Conservation (phyloP, 2,888 invertebrate genomes). For the Heliconius charithonia region DNA sequence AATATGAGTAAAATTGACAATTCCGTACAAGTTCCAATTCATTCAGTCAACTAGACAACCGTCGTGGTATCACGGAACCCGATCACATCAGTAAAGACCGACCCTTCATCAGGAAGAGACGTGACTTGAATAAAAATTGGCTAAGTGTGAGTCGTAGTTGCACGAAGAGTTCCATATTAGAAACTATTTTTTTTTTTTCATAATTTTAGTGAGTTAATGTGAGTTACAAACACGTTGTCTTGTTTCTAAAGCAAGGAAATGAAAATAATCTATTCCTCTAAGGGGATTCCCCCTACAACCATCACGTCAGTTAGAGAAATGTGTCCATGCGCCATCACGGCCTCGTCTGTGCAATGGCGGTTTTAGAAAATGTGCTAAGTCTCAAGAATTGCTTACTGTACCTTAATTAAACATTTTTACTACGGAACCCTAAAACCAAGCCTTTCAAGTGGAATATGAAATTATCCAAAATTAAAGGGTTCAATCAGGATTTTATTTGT, state of each 20-base stretch:
- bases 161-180: neutral
- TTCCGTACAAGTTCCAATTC: constrained; percentile 1
- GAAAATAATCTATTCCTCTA: too few species aligned
- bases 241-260: too few species aligned
- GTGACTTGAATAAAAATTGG: constrained; percentile 13
- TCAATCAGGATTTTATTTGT: constrained; percentile 13
- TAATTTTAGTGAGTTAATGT: too few species aligned
- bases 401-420: too few species aligned
- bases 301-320: too few species aligned
- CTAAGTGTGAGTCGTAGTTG: neutral
- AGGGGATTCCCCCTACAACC: too few species aligned
- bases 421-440: neutral
- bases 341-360: too few species aligned
- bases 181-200: too few species aligned
- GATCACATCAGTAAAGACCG: constrained; percentile 27
- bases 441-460: constrained; percentile 23
- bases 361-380: too few species aligned
- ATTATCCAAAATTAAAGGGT: constrained; percentile 18
- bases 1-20: neutral
- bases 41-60: constrained; percentile 16
- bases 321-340: too few species aligned
- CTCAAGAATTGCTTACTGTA: too few species aligned
- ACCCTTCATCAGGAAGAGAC: constrained; percentile 20
- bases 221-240: too few species aligned
- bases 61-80: constrained; percentile 15